A percentile compares a stretch with the other conserved stretches of the same genome.
Conservation (phyloP, 1,140 invertebrate genomes). For the Drosophila ogumai region DNA sequence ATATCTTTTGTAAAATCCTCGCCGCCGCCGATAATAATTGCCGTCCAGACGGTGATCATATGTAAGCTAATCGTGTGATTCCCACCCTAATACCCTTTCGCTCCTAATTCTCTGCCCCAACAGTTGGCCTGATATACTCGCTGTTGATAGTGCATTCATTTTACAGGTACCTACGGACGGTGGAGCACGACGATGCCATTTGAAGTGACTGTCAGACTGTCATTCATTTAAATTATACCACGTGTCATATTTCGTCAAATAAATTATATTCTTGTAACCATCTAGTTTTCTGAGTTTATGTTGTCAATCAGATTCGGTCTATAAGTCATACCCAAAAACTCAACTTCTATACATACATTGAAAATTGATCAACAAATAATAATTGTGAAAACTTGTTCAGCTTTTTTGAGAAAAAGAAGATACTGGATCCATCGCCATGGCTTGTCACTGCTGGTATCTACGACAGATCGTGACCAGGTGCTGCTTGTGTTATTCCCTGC, state of each 20-base stretch:
- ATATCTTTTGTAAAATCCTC: neutral
- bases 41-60: conserved; percentile 20
- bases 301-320: neutral
- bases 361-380: neutral
- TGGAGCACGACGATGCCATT: neutral
- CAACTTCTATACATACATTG: neutral
- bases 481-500: conserved; percentile 49
- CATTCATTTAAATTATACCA: neutral
- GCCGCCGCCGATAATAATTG: neutral
- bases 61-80: conserved; percentile 3
- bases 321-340: too few relatives aligned
- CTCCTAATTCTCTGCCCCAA: neutral
- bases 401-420: neutral
- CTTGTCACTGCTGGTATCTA: conserved; percentile 60
- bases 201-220: neutral
- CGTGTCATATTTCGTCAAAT: neutral
- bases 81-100: neutral
- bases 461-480: conserved; percentile 42
- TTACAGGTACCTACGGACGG: conserved; percentile 3
- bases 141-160: conserved; percentile 30
- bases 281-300: neutral
- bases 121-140: conserved; percentile 33
- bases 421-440: conserved; percentile 33
- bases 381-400: neutral
- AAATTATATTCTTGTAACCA: neutral